A percentile compares a stretch with the other conserved stretches of the same genome.
phyloP scores from a whole-genome alignment of 2,113 vertebrate genomes.

The Macrotis lagotis region DNA sequence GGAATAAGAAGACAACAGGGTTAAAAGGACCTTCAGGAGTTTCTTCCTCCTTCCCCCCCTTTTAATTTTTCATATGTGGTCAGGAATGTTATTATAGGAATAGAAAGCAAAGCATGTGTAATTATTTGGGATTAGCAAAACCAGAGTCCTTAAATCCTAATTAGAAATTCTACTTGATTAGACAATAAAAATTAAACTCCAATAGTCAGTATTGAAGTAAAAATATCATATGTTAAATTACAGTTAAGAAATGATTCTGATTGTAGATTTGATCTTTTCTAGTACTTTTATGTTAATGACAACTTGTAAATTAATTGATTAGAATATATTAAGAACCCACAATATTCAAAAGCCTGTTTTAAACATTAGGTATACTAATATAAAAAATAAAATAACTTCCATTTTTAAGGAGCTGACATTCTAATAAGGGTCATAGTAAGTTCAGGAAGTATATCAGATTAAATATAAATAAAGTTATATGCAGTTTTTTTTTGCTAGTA shows the following conservation, averaged over 20 bases:
- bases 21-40: neutral
- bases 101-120: neutral
- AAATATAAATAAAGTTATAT: neutral
- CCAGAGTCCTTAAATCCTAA: neutral
- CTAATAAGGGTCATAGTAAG: neutral
- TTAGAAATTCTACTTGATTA: neutral
- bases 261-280: neutral
- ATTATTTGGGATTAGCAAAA: neutral
- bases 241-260: neutral
- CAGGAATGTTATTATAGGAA: neutral
- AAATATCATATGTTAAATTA: neutral
- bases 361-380: neutral
- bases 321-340: neutral
- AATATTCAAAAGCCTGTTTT: neutral
- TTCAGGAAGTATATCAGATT: neutral
- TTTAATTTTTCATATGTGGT: neutral
- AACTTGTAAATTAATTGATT: neutral
- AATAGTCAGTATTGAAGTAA: neutral
- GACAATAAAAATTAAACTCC: neutral
- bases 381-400: neutral
- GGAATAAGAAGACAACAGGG: neutral
- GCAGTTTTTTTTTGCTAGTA: neutral
- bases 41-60: neutral
- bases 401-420: neutral
- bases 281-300: neutral